Evolutionary conservation across 2,888 invertebrate genomes (phyloP).

Genomic region (Cataglyphis altisquamis): DNA sequence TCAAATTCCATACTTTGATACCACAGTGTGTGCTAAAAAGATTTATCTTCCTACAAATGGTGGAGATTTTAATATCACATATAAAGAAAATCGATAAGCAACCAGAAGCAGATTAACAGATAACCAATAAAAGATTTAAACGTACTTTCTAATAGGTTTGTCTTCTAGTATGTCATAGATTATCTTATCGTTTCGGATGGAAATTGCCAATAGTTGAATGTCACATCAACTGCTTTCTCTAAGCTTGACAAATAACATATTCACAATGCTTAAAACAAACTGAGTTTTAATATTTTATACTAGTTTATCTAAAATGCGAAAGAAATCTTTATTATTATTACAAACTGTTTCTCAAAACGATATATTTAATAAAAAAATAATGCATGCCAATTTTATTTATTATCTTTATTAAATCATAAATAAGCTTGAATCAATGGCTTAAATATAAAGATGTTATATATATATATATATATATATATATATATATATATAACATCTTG

Average conservation of each 20-base stretch:
- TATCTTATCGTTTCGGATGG: background rate
- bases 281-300: background rate
- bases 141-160: constrained; percentile 20
- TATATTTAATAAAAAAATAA: background rate
- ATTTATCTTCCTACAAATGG: constrained; percentile 8
- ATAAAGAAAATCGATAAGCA: constrained; percentile 13
- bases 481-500: no score
- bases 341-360: background rate
- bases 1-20: background rate
- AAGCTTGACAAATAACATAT: constrained; percentile 48
- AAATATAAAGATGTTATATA: no score
- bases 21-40: background rate
- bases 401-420: background rate
- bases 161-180: constrained; percentile 16
- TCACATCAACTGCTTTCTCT: background rate
- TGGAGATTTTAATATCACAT: constrained; percentile 12
- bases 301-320: background rate
- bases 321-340: background rate
- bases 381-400: no score
- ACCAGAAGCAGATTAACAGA: background rate
- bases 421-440: background rate
- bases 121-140: constrained; percentile 52
- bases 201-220: background rate
- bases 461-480: no score
- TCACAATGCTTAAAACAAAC: constrained; percentile 40